A percentile compares a stretch with the other conserved stretches of the same genome.
phyloP scores from a whole-genome alignment of 1,140 invertebrate genomes.

The Lepidotrigona ventralis region DNA sequence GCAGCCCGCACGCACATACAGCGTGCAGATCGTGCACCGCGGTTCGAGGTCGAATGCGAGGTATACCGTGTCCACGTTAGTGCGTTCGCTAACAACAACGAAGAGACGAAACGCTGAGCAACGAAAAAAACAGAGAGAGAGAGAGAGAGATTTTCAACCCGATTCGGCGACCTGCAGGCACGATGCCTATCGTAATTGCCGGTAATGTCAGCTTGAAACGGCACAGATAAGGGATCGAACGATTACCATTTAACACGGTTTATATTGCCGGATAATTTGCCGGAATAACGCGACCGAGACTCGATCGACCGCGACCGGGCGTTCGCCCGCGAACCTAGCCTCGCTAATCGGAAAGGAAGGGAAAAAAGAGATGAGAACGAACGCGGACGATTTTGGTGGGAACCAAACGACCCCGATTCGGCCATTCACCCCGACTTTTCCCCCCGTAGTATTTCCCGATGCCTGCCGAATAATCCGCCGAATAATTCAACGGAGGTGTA shows the following conservation, averaged over 20 bases:
- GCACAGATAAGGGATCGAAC: conserved; percentile 52
- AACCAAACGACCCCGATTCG: background rate
- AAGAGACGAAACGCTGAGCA: background rate
- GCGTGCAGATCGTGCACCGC: background rate
- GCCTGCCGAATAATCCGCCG: background rate
- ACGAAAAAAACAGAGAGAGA: background rate
- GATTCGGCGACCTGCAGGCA: conserved; percentile 40
- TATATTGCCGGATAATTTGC: conserved; percentile 47
- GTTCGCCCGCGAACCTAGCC: conserved; percentile 15
- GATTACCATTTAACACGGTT: conserved; percentile 51
- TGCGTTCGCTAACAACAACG: conserved; percentile 6
- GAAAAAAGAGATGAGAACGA: background rate
- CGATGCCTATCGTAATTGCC: conserved; percentile 55
- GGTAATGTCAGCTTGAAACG: conserved; percentile 43
- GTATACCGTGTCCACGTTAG: conserved; percentile 33
- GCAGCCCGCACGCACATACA: conserved; percentile 35
- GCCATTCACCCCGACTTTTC: background rate
- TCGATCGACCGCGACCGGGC: conserved; percentile 13
- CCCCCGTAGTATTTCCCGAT: background rate
- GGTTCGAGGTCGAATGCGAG: conserved; percentile 42
- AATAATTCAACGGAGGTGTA: background rate
- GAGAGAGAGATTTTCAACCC: conserved; percentile 35
- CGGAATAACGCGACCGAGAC: conserved; percentile 18
- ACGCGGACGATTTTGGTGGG: background rate
- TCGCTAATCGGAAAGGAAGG: conserved; percentile 16